These are phyloP conservation scores for Periparus ater DNA, from an alignment of 2,797 vertebrate genomes.

Conservation along the genomic window DNA sequence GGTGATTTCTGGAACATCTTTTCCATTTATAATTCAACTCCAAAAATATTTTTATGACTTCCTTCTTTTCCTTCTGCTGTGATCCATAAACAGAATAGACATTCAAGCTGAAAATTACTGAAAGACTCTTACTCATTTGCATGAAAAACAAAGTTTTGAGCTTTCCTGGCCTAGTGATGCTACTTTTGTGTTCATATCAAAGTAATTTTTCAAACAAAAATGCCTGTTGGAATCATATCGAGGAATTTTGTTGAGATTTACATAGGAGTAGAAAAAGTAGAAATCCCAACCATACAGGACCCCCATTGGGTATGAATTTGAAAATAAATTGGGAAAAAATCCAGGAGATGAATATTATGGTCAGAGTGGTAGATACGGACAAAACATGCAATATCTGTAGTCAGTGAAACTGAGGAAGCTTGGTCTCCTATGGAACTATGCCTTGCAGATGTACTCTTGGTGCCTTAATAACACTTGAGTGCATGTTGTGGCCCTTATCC, in stretches of 20 bases:
- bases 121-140: background rate
- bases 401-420: background rate
- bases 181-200: background rate
- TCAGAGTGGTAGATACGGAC: background rate
- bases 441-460: background rate
- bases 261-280: background rate
- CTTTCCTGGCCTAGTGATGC: background rate
- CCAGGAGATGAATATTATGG: background rate
- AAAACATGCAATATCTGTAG: background rate
- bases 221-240: background rate
- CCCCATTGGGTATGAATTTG: background rate
- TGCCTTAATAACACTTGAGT: background rate
- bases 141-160: background rate
- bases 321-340: background rate
- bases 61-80: background rate
- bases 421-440: background rate
- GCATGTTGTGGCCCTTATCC: background rate
- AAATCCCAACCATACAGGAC: background rate
- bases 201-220: background rate
- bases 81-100: conserved; percentile 1
- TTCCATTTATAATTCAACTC: conserved; percentile 13
- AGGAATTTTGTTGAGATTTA: background rate
- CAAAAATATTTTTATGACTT: conserved; percentile 10
- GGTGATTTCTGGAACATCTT: conserved; percentile 25
- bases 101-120: conserved; percentile 16